phyloP scores from a whole-genome alignment of 2,888 invertebrate species.

The Drosophila mulleri region DNA sequence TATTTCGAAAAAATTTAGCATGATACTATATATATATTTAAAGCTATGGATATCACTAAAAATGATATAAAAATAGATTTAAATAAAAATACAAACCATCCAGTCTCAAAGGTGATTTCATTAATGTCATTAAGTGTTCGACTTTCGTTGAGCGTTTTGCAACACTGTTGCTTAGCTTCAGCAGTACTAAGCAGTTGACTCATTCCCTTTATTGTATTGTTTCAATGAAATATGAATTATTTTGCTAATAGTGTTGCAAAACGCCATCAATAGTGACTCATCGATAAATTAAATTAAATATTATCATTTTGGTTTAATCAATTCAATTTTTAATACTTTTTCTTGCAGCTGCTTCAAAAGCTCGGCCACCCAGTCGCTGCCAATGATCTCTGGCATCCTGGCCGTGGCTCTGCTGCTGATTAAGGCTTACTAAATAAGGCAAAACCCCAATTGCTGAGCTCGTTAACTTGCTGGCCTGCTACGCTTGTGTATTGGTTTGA shows the following conservation, averaged over 20 bases:
- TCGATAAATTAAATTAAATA: neutral
- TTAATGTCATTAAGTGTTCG: neutral
- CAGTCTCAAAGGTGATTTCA: neutral
- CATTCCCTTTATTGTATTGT: neutral
- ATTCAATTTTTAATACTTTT: neutral
- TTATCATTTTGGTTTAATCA: neutral
- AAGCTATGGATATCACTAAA: neutral
- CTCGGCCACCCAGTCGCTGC: slow-evolving; percentile 61
- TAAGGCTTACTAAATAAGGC: slow-evolving; percentile 47
- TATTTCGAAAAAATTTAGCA: no score
- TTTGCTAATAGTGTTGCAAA: neutral
- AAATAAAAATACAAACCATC: neutral
- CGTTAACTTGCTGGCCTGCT: slow-evolving; percentile 18
- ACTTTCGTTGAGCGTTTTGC: neutral
- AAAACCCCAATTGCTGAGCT: slow-evolving; percentile 21
- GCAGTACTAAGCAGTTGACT: neutral
- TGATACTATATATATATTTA: no score
- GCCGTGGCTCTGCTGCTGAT: slow-evolving; percentile 58
- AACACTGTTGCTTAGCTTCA: neutral
- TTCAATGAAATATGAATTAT: neutral
- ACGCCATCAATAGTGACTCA: neutral
- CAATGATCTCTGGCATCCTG: slow-evolving; percentile 59
- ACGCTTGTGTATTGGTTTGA: slow-evolving; percentile 31
- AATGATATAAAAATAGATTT: neutral
- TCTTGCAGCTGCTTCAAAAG: slow-evolving; percentile 51